Percentiles rank a stretch among this genome's conserved stretches.
These are phyloP conservation scores for Hyperoodon ampullatus DNA, from an alignment of 2,113 vertebrate species.

Conservation along the genomic window DNA sequence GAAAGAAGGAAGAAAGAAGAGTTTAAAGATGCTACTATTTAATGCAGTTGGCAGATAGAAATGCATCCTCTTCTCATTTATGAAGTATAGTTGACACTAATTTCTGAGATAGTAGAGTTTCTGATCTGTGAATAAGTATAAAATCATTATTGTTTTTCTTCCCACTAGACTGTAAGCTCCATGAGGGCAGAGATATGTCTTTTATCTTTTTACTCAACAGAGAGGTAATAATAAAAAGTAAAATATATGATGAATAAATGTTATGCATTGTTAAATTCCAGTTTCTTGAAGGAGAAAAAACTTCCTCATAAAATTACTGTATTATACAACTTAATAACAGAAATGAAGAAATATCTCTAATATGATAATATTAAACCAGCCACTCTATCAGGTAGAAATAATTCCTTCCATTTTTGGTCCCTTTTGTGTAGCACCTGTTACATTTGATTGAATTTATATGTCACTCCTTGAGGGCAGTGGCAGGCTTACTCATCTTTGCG, in stretches of 20 bases:
- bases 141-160: not conserved
- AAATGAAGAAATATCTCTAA: not conserved
- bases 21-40: too few relatives aligned
- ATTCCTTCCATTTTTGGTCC: not conserved
- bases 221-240: not conserved
- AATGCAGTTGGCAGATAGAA: not conserved
- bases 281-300: not conserved
- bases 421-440: not conserved
- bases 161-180: fast-evolving
- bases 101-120: not conserved
- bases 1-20: not conserved
- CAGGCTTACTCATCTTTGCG: not conserved
- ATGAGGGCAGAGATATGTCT: not conserved
- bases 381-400: not conserved
- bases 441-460: not conserved
- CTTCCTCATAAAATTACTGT: not conserved
- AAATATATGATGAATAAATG: not conserved
- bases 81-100: not conserved
- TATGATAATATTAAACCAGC: not conserved
- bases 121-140: not conserved
- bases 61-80: not conserved
- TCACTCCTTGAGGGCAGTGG: not conserved
- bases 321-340: not conserved
- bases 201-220: not conserved
- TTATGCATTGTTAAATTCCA: not conserved